Evolutionary conservation across 2,888 invertebrate species (phyloP).

Genomic region (Dasypogon diadema): DNA sequence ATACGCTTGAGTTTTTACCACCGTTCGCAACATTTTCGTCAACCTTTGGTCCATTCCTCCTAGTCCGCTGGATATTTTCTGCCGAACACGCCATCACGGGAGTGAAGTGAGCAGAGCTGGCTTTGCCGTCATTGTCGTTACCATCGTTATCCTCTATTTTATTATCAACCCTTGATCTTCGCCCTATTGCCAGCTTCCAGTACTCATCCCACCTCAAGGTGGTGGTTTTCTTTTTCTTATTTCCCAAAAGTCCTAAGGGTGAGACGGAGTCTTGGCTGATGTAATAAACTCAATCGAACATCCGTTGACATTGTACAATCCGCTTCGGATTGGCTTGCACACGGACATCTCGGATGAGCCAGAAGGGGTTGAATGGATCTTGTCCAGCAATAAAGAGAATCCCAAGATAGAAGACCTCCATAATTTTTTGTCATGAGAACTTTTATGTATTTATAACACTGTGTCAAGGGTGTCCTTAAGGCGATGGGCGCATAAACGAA

Average conservation of each 20-base stretch:
- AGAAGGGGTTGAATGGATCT: constrained; percentile 26
- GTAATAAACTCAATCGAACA: constrained; percentile 39
- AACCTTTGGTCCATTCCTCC: not conserved
- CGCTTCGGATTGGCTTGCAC: not conserved
- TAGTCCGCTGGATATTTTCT: too few relatives aligned
- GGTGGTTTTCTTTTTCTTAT: not conserved
- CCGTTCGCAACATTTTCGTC: not conserved
- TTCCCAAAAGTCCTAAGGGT: not conserved
- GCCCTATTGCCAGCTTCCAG: not conserved
- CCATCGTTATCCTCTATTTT: constrained; percentile 5
- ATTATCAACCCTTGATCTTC: constrained; percentile 31
- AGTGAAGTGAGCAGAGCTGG: not conserved
- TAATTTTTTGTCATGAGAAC: constrained; percentile 32
- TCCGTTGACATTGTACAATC: not conserved
- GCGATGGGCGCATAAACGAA: constrained; percentile 24
- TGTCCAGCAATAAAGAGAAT: constrained; percentile 18
- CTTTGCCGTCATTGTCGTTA: not conserved
- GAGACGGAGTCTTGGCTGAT: not conserved
- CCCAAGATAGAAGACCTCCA: constrained; percentile 21
- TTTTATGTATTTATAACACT: constrained; percentile 47
- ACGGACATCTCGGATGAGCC: not conserved
- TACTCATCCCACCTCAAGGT: not conserved
- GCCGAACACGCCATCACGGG: not conserved
- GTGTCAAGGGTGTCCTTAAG: constrained; percentile 41
- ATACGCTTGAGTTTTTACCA: constrained; percentile 13